These are phyloP conservation scores for Unio pictorum DNA, from an alignment of 2,888 invertebrate species.

Conservation along the genomic window DNA sequence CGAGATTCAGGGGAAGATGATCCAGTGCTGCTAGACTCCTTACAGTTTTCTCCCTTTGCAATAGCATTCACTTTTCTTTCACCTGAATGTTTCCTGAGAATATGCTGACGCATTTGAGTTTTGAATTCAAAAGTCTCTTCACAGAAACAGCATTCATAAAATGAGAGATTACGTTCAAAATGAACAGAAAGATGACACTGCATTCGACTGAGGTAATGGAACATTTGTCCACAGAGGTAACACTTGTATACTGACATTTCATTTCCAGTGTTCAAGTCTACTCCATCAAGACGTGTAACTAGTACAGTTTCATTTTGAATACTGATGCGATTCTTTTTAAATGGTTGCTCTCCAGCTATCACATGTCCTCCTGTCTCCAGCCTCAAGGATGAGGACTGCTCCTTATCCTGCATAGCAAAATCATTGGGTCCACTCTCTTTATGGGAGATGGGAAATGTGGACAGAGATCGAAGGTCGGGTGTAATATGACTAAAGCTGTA, in stretches of 20 bases:
- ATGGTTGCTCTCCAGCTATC: conserved; percentile 21
- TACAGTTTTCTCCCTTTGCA: not conserved
- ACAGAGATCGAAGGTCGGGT: too few species aligned
- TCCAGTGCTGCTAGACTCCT: not conserved
- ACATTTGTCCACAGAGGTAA: conserved; percentile 67
- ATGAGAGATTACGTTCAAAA: conserved; percentile 56
- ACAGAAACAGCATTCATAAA: conserved; percentile 64
- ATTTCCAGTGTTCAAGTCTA: conserved; percentile 56
- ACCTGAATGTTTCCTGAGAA: conserved; percentile 33
- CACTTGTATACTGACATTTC: conserved; percentile 67
- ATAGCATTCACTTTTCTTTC: not conserved
- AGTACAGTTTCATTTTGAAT: conserved; percentile 65
- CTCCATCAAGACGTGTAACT: conserved; percentile 64
- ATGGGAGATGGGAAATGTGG: too few species aligned
- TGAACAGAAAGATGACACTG: conserved; percentile 68
- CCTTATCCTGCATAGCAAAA: too few species aligned
- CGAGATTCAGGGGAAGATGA: too few species aligned
- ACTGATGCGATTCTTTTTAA: conserved; percentile 32
- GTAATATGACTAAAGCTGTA: too few species aligned
- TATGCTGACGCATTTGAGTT: conserved; percentile 60
- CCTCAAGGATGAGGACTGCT: not conserved
- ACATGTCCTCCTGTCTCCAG: conserved; percentile 19
- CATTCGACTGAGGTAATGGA: conserved; percentile 57
- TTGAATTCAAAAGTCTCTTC: conserved; percentile 63
- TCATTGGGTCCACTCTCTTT: too few species aligned